Evolutionary conservation across 2,888 invertebrate species (phyloP).

Genomic region (Timandra comae): DNA sequence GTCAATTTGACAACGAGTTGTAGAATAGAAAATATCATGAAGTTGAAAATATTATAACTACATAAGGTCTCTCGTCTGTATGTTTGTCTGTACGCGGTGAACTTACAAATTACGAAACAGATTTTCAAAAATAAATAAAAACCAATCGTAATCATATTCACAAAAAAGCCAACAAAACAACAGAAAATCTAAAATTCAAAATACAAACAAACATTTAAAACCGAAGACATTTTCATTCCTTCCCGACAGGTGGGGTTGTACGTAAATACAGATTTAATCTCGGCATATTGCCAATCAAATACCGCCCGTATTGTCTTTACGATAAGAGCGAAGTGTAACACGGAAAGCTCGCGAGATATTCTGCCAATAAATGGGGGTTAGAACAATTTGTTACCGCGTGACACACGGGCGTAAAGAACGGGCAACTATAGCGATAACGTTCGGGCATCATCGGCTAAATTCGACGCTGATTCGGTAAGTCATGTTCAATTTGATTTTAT

Average conservation of each 20-base stretch:
- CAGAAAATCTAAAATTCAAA: conserved; percentile 21
- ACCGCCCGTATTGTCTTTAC: conserved; percentile 10
- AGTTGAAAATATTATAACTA: no score
- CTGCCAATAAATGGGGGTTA: conserved; percentile 47
- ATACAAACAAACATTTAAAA: conserved; percentile 19
- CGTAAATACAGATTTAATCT: conserved; percentile 25
- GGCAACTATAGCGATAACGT: no score
- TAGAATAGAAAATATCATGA: no score
- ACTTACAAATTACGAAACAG: no score
- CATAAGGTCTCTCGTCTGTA: no score
- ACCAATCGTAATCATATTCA: no score
- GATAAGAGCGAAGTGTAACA: conserved; percentile 16
- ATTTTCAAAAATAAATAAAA: no score
- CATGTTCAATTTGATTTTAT: no score
- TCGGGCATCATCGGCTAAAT: no score
- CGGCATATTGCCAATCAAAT: conserved; percentile 8
- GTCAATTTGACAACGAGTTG: no score
- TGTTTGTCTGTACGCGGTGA: no score
- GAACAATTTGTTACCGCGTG: conserved; percentile 45
- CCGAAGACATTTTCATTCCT: conserved; percentile 23
- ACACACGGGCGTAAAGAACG: conserved; percentile 30
- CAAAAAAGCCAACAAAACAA: conserved; percentile 4
- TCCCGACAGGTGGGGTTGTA: conserved; percentile 22
- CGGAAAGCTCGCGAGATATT: conserved; percentile 22
- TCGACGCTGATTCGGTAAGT: no score